phyloP scores from a whole-genome alignment of 1,140 invertebrate species.

The Ganaspis sp. region DNA sequence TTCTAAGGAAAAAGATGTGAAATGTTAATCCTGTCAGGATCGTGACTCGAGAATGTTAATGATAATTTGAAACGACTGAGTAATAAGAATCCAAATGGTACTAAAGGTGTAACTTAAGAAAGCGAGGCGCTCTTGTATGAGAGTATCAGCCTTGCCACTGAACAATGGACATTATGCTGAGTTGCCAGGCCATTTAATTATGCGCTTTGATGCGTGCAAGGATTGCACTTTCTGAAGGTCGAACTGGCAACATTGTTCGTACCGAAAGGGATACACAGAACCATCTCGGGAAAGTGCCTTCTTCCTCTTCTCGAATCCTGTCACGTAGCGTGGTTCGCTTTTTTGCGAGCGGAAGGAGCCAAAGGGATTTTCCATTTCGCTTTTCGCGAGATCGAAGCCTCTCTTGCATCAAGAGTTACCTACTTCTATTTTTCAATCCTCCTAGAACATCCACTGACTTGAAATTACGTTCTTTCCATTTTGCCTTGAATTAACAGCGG shows the following conservation, averaged over 20 bases:
- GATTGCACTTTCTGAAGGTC: conserved; percentile 17
- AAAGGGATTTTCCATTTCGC: conserved; percentile 48
- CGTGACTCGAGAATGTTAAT: conserved; percentile 45
- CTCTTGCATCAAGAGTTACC: conserved; percentile 32
- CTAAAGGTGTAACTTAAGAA: conserved; percentile 55
- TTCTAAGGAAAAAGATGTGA: neutral
- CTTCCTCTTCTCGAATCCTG: conserved; percentile 42
- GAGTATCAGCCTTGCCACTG: conserved; percentile 25
- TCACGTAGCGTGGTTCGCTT: conserved; percentile 54
- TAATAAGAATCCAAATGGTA: conserved; percentile 53
- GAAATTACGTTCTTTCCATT: conserved; percentile 51
- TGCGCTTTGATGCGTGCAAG: conserved; percentile 17
- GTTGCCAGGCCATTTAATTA: conserved; percentile 27
- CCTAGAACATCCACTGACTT: conserved; percentile 48
- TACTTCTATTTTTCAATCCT: conserved; percentile 51
- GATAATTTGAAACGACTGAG: conserved; percentile 47
- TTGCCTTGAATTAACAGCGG: conserved; percentile 39
- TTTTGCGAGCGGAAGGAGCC: conserved; percentile 56
- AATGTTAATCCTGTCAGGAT: conserved; percentile 43
- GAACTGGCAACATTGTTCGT: conserved; percentile 16
- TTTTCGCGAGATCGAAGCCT: conserved; percentile 32
- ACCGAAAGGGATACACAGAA: conserved; percentile 5
- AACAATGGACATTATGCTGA: conserved; percentile 16
- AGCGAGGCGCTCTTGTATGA: conserved; percentile 32
- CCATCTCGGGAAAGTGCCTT: conserved; percentile 14